Evolutionary conservation across 2,113 vertebrate species (phyloP).

Genomic region (Galemys pyrenaicus): DNA sequence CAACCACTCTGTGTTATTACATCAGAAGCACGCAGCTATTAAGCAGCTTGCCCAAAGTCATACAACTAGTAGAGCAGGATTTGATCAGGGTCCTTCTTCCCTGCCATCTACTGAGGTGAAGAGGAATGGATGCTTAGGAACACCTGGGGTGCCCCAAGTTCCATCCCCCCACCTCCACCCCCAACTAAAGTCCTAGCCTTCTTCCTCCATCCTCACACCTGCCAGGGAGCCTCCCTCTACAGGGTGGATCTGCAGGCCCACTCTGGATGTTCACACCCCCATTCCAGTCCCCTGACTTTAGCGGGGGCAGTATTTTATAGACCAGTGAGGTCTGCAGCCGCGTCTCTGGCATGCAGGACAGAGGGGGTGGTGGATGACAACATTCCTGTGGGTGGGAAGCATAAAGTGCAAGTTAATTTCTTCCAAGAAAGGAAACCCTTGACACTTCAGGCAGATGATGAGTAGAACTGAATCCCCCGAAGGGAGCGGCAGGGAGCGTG

Average conservation of each 20-base stretch:
- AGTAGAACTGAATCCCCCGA: neutral
- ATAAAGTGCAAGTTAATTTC: slow-evolving; percentile 51
- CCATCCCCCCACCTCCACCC: neutral
- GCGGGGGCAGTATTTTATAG: neutral
- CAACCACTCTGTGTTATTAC: fast-evolving
- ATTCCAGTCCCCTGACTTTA: neutral
- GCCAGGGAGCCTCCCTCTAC: neutral
- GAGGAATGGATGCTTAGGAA: neutral
- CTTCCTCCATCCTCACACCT: neutral
- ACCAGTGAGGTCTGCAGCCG: neutral
- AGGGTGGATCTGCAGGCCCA: neutral
- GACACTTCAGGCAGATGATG: slow-evolving; percentile 49
- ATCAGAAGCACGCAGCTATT: neutral
- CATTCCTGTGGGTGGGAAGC: slow-evolving; percentile 45
- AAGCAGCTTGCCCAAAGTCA: neutral
- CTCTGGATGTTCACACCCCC: neutral
- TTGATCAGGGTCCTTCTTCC: too few relatives aligned
- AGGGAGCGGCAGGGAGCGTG: neutral
- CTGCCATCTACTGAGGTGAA: neutral
- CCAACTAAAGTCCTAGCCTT: fast-evolving
- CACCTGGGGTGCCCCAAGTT: fast-evolving
- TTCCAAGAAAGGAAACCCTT: slow-evolving; percentile 60
- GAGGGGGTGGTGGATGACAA: neutral
- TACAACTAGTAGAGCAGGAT: neutral
- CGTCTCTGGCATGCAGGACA: neutral